Base-by-base conservation (phyloP, 35 echinoderm and acorn worm species). In the Ophiothrix spiculata region DNA sequence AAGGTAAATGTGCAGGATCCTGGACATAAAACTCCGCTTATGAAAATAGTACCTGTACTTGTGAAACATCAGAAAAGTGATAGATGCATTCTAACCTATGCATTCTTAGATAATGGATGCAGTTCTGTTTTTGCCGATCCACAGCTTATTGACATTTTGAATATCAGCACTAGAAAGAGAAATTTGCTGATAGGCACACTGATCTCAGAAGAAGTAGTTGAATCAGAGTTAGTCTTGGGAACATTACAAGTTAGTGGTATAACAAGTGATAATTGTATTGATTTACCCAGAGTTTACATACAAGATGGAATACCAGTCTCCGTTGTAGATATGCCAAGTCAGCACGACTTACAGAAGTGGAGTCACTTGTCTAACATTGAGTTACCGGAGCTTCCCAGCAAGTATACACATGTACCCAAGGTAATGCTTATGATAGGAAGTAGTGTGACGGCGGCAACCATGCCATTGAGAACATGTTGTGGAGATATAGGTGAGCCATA, bases 371-470 rank as follows among this genome's bases (percentile, higher is more conserved):
- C 45, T 11, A 54, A 21, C 45, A 54, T 54, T 11, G 45, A 54
- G 45, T 54, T 54, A 54, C 45, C 45, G 21, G 45, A 54, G 45
- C 45, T 54, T 8, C 45, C 45, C 8, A 54, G 45, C 45, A 54
- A 54, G 45, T 54, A 54, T 54, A 54, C 45, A 54, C 21, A 21
- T 54, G 21, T 54, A 54, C 45, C 42, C 63, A n/a, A 90, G 36
- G 84, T 92, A 23, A 85, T 39, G 1, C 64, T 92, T 6, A 40
- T 92, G 60, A 92, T 88, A 39, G 90, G 90, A 56, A 88, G 83
- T 41, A 92, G 88, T 83, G 86, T 89, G 4, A 85, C 90, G 25
- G 78, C 36, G 29, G 90, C 73, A 29, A 82, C 56, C 23, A 79
- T 78, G 25, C 91, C 87, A 37, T 28, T 40, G 8, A 79, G 79